Percentiles rank a stretch among this genome's conserved stretches.
Evolutionary conservation across 2,113 vertebrate genomes (phyloP).

Genomic region (Alligator mississippiensis): DNA sequence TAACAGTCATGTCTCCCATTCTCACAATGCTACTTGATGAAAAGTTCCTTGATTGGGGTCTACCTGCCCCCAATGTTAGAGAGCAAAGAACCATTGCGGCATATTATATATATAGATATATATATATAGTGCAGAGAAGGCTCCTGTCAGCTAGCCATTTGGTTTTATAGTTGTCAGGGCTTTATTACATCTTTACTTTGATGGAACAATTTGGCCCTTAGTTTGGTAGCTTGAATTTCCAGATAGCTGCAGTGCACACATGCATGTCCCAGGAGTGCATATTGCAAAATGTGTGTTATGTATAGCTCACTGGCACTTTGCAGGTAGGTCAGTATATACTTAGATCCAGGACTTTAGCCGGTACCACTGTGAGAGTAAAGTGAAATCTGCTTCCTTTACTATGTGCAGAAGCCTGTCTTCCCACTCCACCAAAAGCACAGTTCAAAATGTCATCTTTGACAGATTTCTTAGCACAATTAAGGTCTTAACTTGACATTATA

Average conservation of each 20-base stretch:
- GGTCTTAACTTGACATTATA: neutral
- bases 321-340: conserved; percentile 7
- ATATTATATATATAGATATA: neutral
- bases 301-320: neutral
- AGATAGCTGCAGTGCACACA: neutral
- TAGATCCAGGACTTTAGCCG: neutral
- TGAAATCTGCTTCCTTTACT: neutral
- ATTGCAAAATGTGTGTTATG: neutral
- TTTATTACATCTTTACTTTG: neutral
- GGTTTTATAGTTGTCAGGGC: neutral
- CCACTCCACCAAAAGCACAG: neutral
- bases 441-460: neutral
- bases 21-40: neutral
- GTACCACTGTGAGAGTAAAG: neutral
- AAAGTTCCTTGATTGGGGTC: neutral
- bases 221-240: neutral
- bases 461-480: neutral
- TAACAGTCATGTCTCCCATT: neutral
- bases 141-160: accelerated
- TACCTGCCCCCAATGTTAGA: neutral
- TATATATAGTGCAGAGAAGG: neutral
- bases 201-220: neutral
- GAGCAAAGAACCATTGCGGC: neutral
- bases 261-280: neutral
- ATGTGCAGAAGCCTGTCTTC: neutral